Base-by-base conservation (phyloP, 2,797 vertebrate species). In the Nannoperca obscura region DNA sequence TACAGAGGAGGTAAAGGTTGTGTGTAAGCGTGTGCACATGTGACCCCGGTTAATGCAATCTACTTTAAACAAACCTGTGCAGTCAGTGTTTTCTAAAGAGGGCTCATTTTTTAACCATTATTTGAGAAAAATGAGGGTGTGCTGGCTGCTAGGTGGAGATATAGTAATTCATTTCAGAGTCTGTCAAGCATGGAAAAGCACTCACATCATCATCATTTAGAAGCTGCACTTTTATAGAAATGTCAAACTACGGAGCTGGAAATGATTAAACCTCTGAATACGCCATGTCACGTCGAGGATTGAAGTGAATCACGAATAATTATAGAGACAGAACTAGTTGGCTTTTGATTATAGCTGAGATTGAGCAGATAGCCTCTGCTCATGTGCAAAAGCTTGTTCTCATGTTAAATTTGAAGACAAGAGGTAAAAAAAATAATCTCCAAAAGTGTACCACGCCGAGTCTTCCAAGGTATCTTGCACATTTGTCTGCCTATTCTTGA, bases 131-230 rank as follows among this genome's bases (percentile, higher is more conserved):
- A 76, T 63, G 52, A 80, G 76, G 34, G 62, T 57, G 15, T 10
- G 22, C 84, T 84, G 76, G 66, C 88, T 88, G 84, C 71, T 61
- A 75, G 79, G 79, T 80, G 65, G 64, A 90, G 90, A 93, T 89
- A 64, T 76, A 73, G 86, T 90, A 83, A 93, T 93, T 92, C 71
- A 93, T 93, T 94, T 93, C 64, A 75, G 83, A 89, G 91, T 86
- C 85, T 80, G 81, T 88, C 82, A 71, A 88, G 90, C 91, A 78
- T 58, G 70, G 89, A 89, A 91, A 91, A 88, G 84, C 80, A 69
- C 85, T 88, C 88, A 84, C 81, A 89, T 91, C 83, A 91, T 91
- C 87, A 91, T 92, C 83, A 88, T 92, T 92, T 91, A 92, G 86
- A 89, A 81, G 83, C 85, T 60, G 78, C 77, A 38, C 89, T 89